Evolutionary conservation across 2,113 vertebrate genomes (phyloP).

Genomic region (Sus scrofa): T2T-Sscrofa CM000821.6:54387501-54388000

Average conservation of each 20-base stretch:
- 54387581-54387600: not conserved
- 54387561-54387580: not conserved
- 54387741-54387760: constrained; percentile 43
- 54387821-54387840: accelerated
- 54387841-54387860: not conserved
- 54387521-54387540: not conserved
- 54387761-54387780: not conserved
- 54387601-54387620: not conserved
- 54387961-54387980: too few relatives aligned
- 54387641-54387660: not conserved
- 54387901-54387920: too few relatives aligned
- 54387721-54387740: constrained; percentile 25
- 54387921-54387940: too few relatives aligned
- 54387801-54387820: not conserved
- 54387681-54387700: not conserved
- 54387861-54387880: too few relatives aligned
- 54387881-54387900: too few relatives aligned
- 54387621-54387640: not conserved
- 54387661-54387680: not conserved
- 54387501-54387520: not conserved
- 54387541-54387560: not conserved
- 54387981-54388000: too few relatives aligned
- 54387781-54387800: constrained; percentile 23
- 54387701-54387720: not conserved
- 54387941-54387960: too few relatives aligned